These are phyloP conservation scores for Opisthograptis luteolata DNA, from an alignment of 2,888 invertebrate species.

Conservation along the genomic window DNA sequence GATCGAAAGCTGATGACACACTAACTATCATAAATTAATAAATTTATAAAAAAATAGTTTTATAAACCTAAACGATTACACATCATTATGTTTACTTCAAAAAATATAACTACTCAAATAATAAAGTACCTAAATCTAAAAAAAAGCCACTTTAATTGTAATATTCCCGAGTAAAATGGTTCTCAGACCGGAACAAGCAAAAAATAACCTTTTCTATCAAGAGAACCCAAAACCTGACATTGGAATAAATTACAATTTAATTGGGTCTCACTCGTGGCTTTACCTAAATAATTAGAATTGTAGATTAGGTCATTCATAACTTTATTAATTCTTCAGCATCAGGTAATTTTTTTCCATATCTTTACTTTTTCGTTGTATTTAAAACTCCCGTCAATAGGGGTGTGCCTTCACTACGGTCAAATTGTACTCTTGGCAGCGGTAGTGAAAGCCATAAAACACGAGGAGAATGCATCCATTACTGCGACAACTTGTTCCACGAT, in stretches of 20 bases:
- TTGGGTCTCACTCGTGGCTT: slow-evolving; percentile 53
- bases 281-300: slow-evolving; percentile 72
- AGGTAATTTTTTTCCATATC: not conserved
- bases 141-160: not conserved
- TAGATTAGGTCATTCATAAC: slow-evolving; percentile 65
- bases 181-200: slow-evolving; percentile 10
- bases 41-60: too few relatives aligned
- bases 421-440: not conserved
- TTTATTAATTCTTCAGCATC: slow-evolving; percentile 29
- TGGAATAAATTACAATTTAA: slow-evolving; percentile 69
- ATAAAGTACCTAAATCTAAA: too few relatives aligned
- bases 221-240: slow-evolving; percentile 52
- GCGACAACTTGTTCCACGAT: slow-evolving; percentile 16
- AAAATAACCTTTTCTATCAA: slow-evolving; percentile 34
- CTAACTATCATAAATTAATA: too few relatives aligned
- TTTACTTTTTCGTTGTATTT: not conserved
- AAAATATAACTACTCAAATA: not conserved
- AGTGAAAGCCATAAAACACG: slow-evolving; percentile 11
- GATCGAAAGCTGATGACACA: too few relatives aligned
- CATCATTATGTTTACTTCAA: too few relatives aligned
- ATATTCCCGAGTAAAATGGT: slow-evolving; percentile 1
- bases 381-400: slow-evolving; percentile 4
- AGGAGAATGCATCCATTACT: slow-evolving; percentile 21
- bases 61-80: too few relatives aligned
- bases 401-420: not conserved